Base-by-base conservation (phyloP, 2,797 vertebrate species). In the Siniperca scherzeri region DNA sequence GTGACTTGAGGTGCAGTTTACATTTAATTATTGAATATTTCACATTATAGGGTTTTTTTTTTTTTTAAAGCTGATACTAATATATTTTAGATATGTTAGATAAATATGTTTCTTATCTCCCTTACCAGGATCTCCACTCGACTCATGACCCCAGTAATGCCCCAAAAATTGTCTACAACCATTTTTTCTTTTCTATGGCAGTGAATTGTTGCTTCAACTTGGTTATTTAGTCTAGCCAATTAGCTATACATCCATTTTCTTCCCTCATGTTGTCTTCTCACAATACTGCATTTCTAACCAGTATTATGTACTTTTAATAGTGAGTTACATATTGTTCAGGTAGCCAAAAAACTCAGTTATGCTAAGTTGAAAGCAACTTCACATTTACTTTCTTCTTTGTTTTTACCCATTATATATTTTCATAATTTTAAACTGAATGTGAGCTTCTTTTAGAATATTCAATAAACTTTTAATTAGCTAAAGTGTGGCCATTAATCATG, bases 1-100 rank as follows among this genome's bases (percentile, higher is more conserved):
- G 13, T 65, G 44, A 42, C 56, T 50, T 62, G 25, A 75, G 3
- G 27, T 72, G 22, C n/a, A 71, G 10, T 46, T 66, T 66, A 52
- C 19, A 66, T 73, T 46, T 46, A 16, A 38, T 16, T 44, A 14
- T 11, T 59, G 19, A 25, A 61, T 73, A 46, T 57, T 52, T 30
- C 5, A 21, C 61, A 65, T 30, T 21, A 22, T 19, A 30, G 68
- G 53, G 3, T 59, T 46, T 13, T 48, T 30, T 59, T 46, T 13
- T 48, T 5, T 56, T 73, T 67, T 36, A 44, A 55, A 56, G 21
- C 3, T 44, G 33, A 52, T 50, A 27, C 22, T 3, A 48, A 27
- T 65, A 33, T 22, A 44, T 69, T 69, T 77, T 25, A 56, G n/a
- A 67, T 70, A 48, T 70, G 53, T 74, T 70, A 25, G 10, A 57